Percentiles rank a stretch among this genome's conserved stretches.
These are phyloP conservation scores for Cephus sareptanus DNA, from an alignment of 2,888 invertebrate genomes.

Conservation along the genomic window DNA sequence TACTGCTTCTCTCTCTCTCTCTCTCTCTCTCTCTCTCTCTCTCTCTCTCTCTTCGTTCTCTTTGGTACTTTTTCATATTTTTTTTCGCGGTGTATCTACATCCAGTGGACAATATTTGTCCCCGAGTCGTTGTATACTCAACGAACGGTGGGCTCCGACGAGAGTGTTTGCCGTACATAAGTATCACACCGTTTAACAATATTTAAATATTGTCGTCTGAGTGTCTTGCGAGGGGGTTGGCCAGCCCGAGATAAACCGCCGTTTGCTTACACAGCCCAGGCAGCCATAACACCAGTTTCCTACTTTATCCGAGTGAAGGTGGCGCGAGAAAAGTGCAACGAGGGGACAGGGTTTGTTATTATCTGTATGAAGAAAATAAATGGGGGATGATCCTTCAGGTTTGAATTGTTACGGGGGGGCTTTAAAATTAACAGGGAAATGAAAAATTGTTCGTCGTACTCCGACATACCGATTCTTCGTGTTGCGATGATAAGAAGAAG, in stretches of 20 bases:
- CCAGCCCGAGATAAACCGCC: conserved; percentile 52
- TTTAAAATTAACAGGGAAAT: neutral
- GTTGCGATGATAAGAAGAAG: neutral
- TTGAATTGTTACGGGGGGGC: neutral
- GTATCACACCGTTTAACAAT: conserved; percentile 54
- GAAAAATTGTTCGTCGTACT: neutral
- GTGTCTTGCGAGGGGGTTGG: conserved; percentile 30
- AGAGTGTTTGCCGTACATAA: conserved; percentile 47
- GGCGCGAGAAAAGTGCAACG: neutral
- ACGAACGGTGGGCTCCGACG: conserved; percentile 6
- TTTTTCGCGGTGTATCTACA: neutral
- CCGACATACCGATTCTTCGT: neutral
- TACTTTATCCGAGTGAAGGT: conserved; percentile 13
- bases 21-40: too few species aligned
- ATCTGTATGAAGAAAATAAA: neutral
- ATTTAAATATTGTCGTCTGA: conserved; percentile 57
- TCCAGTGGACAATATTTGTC: conserved; percentile 15
- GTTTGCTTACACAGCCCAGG: conserved; percentile 51
- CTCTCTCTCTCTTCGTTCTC: neutral
- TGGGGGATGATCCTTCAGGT: neutral
- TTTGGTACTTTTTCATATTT: neutral
- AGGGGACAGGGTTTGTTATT: neutral
- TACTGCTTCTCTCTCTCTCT: neutral
- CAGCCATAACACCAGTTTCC: conserved; percentile 32
- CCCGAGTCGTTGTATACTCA: conserved; percentile 11